A percentile compares a stretch with the other conserved stretches of the same genome.
These are phyloP conservation scores for Caiman crocodilus DNA, from an alignment of 2,797 vertebrate genomes.

Conservation along the genomic window DNA sequence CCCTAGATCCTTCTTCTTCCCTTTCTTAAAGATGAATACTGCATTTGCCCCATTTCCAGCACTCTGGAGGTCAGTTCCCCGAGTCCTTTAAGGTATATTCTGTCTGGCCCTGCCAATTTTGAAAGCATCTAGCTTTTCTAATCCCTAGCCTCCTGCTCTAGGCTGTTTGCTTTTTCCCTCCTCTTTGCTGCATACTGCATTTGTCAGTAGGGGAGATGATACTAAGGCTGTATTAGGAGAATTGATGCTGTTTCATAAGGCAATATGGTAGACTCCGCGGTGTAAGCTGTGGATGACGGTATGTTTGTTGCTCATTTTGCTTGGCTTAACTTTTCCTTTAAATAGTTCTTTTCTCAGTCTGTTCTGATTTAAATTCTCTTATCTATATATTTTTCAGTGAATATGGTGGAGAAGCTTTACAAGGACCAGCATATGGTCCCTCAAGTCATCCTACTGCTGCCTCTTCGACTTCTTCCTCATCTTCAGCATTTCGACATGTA, in stretches of 20 bases:
- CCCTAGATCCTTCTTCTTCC: too few species aligned
- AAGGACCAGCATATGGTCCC: slow-evolving; percentile 88
- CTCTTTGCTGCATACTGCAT: too few species aligned
- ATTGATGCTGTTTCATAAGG: not conserved
- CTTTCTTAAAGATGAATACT: too few species aligned
- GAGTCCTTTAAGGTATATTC: too few species aligned
- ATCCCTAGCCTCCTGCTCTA: too few species aligned
- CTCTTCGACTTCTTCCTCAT: slow-evolving; percentile 84
- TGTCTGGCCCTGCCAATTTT: too few species aligned
- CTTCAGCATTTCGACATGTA: slow-evolving; percentile 92
- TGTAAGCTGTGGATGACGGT: not conserved
- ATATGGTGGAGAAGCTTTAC: slow-evolving; percentile 90
- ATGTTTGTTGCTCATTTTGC: not conserved
- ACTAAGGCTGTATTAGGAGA: not conserved
- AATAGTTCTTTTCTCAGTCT: not conserved
- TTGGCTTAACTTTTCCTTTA: not conserved
- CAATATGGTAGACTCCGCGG: not conserved
- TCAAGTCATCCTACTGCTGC: slow-evolving; percentile 81
- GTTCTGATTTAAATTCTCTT: not conserved
- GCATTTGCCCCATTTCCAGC: too few species aligned
- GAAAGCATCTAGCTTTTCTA: too few species aligned
- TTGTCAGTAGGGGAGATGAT: too few species aligned
- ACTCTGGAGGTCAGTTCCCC: too few species aligned
- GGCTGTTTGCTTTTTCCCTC: too few species aligned
- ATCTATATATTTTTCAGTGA: slow-evolving; percentile 82